Base-by-base conservation (phyloP, 2,888 invertebrate genomes). In the Standfussiana lucernea region DNA sequence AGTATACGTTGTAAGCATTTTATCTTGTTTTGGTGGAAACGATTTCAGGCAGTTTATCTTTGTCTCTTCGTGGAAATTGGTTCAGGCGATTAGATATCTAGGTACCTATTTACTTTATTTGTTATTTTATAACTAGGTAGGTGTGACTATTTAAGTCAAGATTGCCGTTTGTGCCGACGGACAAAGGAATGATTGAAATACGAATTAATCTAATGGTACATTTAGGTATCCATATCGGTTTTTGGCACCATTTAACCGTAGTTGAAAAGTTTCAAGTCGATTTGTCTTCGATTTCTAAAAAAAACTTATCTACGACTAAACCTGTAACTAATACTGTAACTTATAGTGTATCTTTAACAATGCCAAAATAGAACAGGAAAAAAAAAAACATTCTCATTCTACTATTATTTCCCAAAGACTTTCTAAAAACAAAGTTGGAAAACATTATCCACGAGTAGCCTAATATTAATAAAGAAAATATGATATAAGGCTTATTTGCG, bases 401-500 rank as follows among this genome's bases (percentile, higher is more conserved):
- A 24, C 37, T 71, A 72, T 79, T 75, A 70, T 81, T 76, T 74
- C 24, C 24, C 50, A 37, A 77, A 78, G 35, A 35, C 67, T 61
- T 35, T 53, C 79, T 78, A 77, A 79, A 81, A 81, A 85, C 82
- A 83, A 82, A 84, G 75, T 86, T 83, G 75, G 73, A 71, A 78
- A 75, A 80, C 75, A 84, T 77, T 77, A 80, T 76, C 75, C 56
- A 28, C 59, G 50, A 79, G 28, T 42, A 80, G 47, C 21, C 65
- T 75, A 79, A 82, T 77, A 79, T 81, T 83, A 86, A 82, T 86
- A 84, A 77, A 75, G 87, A 80, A 87, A 86, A 78, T 80, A 78
- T 93, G 91, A 92, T 91, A 91, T 91, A 93, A 89, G 85, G 90
- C 86, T 89, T 90, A 90, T 90, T 91, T 90, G 89, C 84, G 87